Percentiles rank a stretch among this genome's conserved stretches.
Evolutionary conservation across 2,797 vertebrate genomes (phyloP).

Genomic region (Sebastes matsubarae): DNA sequence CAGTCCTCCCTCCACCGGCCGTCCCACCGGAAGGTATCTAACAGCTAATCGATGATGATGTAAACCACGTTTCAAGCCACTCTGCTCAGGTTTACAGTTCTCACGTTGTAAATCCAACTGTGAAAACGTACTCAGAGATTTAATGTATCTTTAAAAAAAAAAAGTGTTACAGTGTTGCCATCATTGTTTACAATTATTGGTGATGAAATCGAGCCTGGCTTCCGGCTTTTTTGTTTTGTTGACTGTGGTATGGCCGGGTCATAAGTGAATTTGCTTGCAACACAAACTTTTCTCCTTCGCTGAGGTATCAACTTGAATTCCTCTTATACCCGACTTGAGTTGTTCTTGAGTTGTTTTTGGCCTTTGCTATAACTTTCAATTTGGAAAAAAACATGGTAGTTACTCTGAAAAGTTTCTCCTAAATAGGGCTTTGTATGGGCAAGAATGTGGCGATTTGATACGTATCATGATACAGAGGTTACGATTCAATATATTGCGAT

Average conservation of each 20-base stretch:
- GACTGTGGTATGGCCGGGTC: not conserved
- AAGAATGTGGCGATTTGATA: too few relatives aligned
- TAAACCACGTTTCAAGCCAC: conserved; percentile 31
- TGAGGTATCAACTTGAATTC: not conserved
- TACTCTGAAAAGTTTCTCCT: not conserved
- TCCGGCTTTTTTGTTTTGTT: not conserved
- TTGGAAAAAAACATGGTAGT: not conserved
- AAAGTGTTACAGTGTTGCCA: not conserved
- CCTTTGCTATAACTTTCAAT: not conserved
- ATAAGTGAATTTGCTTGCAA: not conserved
- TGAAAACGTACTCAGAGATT: not conserved
- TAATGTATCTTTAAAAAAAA: not conserved
- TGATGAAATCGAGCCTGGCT: not conserved
- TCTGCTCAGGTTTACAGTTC: conserved; percentile 4
- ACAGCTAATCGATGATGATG: conserved; percentile 66
- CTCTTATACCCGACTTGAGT: not conserved
- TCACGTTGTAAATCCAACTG: not conserved
- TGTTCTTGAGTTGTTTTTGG: not conserved
- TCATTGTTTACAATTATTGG: not conserved
- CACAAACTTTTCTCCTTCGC: not conserved
- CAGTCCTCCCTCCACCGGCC: conserved; percentile 19
- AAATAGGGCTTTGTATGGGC: not conserved
- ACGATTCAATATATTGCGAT: too few relatives aligned
- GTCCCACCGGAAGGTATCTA: not conserved
- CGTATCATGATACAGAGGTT: too few relatives aligned